Conservation (phyloP, 92 coral and sea anemone species). For the Palythoa grandiflora region DNA sequence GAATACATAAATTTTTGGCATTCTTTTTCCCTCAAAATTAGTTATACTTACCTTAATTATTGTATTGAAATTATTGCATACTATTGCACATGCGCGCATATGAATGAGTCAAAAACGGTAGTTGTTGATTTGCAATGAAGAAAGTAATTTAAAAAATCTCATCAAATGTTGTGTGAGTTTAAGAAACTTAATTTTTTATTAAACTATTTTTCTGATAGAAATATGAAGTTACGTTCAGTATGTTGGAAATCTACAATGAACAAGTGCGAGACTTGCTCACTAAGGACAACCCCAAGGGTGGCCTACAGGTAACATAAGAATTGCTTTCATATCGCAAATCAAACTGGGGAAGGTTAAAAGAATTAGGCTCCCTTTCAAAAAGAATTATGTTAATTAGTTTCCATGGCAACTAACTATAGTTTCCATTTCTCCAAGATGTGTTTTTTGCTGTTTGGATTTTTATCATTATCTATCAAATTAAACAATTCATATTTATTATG, state of each 20-base stretch:
- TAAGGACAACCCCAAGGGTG: constrained; percentile 97
- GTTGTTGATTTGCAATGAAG: too few species aligned
- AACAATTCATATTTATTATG: too few species aligned
- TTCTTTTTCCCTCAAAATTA: background rate
- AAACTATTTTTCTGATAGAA: constrained; percentile 58
- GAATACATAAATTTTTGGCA: background rate
- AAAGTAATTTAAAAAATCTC: too few species aligned
- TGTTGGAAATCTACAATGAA: constrained; percentile 99
- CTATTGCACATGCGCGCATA: too few species aligned
- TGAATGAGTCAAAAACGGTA: too few species aligned
- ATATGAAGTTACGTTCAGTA: constrained; percentile 97
- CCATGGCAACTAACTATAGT: too few species aligned
- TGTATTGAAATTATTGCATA: background rate
- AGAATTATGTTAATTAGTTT: too few species aligned
- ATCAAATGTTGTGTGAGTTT: background rate
- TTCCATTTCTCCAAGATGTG: too few species aligned
- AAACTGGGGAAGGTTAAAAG: too few species aligned
- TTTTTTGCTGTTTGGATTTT: too few species aligned
- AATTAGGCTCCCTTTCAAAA: too few species aligned
- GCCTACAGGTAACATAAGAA: constrained; percentile 75
- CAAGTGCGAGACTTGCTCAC: constrained; percentile 97
- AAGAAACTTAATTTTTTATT: background rate
- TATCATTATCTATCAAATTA: too few species aligned
- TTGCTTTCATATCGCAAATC: background rate
- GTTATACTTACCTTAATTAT: background rate